These are phyloP conservation scores for Orientallactaga bullata DNA, from an alignment of 2,113 vertebrate species.

Conservation along the genomic window DNA sequence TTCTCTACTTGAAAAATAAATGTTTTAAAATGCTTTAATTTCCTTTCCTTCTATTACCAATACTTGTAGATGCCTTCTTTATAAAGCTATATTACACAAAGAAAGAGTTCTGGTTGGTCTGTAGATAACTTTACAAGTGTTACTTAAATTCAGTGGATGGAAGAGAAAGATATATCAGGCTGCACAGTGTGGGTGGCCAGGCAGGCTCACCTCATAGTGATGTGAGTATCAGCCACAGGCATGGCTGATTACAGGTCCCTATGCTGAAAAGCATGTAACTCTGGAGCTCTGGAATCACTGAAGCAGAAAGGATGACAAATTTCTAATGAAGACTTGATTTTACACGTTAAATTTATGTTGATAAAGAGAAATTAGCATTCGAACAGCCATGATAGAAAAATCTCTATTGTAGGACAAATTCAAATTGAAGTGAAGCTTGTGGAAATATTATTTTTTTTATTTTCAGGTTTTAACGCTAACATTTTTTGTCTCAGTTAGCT, in stretches of 20 bases:
- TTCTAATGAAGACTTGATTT: constrained; percentile 24
- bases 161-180: background rate
- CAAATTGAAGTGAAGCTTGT: constrained; percentile 22
- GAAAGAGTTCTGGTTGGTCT: background rate
- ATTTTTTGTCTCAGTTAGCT: constrained; percentile 54
- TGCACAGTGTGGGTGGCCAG: background rate
- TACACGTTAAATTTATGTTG: constrained; percentile 42
- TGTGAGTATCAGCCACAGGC: background rate
- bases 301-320: background rate
- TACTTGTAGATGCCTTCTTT: constrained; percentile 16
- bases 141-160: background rate
- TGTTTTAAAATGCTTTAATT: background rate
- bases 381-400: constrained; percentile 35
- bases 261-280: background rate
- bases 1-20: too few relatives aligned
- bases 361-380: constrained; percentile 33
- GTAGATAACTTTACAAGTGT: constrained; percentile 18
- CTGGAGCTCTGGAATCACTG: background rate
- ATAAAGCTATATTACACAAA: background rate
- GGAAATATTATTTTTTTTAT: constrained; percentile 47
- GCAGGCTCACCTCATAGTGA: background rate
- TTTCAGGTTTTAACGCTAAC: constrained; percentile 6
- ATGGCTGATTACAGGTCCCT: background rate
- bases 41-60: background rate
- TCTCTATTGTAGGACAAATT: constrained; percentile 1